phyloP scores from a whole-genome alignment of 2,888 invertebrate species.

The Podabrus alpinus region DNA sequence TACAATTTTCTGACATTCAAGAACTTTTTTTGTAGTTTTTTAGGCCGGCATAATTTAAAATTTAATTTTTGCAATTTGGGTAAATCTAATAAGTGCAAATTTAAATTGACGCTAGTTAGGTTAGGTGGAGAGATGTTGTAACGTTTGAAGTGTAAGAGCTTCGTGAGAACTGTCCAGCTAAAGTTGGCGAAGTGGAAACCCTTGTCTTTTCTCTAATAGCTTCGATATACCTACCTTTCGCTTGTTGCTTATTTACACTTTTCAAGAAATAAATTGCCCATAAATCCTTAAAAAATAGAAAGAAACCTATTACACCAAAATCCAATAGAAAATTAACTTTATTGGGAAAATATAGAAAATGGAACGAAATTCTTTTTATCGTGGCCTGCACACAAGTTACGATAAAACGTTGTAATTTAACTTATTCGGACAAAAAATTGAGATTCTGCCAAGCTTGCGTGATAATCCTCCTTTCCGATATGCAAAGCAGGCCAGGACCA shows the following conservation, averaged over 20 bases:
- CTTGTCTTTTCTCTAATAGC: slow-evolving; percentile 35
- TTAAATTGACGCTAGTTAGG: background rate
- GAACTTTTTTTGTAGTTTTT: background rate
- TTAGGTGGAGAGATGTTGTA: background rate
- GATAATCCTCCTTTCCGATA: too few relatives aligned
- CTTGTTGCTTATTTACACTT: slow-evolving; percentile 14
- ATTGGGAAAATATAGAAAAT: background rate
- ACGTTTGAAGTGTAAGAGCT: slow-evolving; percentile 4
- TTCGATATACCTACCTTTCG: slow-evolving; percentile 26
- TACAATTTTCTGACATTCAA: background rate
- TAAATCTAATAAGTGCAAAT: background rate
- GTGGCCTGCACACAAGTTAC: background rate
- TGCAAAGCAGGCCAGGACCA: too few relatives aligned
- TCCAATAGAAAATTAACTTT: background rate
- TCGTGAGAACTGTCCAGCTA: slow-evolving; percentile 29
- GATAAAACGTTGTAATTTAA: background rate
- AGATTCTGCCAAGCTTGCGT: too few relatives aligned
- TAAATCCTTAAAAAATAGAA: slow-evolving; percentile 20
- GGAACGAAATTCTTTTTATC: background rate
- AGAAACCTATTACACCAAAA: slow-evolving; percentile 2
- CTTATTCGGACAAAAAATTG: background rate
- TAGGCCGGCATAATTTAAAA: background rate
- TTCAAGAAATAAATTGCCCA: slow-evolving; percentile 21
- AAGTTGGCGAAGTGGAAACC: slow-evolving; percentile 34
- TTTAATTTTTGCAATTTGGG: background rate